These are phyloP conservation scores for Parochlus steinenii DNA, from an alignment of 2,888 invertebrate genomes.

Conservation along the genomic window DNA sequence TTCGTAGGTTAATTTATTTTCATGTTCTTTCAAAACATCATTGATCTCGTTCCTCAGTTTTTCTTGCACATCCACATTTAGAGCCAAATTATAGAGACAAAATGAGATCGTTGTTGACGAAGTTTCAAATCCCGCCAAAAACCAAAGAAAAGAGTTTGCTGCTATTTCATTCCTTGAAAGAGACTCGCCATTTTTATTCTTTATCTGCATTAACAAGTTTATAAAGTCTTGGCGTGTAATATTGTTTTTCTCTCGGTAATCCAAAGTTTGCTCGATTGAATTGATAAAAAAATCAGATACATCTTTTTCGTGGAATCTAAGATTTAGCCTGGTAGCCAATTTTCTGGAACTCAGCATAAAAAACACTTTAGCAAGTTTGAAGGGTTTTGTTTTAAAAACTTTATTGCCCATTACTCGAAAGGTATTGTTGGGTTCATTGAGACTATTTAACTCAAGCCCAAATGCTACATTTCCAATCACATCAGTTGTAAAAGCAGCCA, in stretches of 20 bases:
- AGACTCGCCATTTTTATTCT: neutral
- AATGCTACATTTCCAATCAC: slow-evolving; percentile 23
- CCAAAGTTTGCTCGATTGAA: slow-evolving; percentile 32
- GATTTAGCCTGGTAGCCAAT: slow-evolving; percentile 15
- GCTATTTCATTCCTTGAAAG: slow-evolving; percentile 5
- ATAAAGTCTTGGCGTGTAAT: slow-evolving; percentile 36
- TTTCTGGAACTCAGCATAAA: slow-evolving; percentile 1
- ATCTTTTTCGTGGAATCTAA: slow-evolving; percentile 19
- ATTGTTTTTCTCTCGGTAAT: slow-evolving; percentile 31
- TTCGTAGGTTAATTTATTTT: slow-evolving; percentile 3
- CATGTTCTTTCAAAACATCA: neutral
- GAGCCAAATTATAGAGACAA: slow-evolving; percentile 2
- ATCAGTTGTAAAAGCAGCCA: slow-evolving; percentile 15
- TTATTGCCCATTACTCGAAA: slow-evolving; percentile 17
- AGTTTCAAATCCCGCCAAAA: slow-evolving; percentile 8
- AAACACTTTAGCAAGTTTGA: neutral
- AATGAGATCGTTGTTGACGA: neutral
- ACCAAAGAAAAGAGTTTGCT: slow-evolving; percentile 5
- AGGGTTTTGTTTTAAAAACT: slow-evolving; percentile 14
- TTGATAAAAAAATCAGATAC: slow-evolving; percentile 31
- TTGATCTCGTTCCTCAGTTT: slow-evolving; percentile 5
- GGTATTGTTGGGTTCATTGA: slow-evolving; percentile 18
- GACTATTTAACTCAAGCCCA: slow-evolving; percentile 20
- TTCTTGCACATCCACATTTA: slow-evolving; percentile 7
- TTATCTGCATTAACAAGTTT: slow-evolving; percentile 27